phyloP scores from a whole-genome alignment of 2,888 invertebrate genomes.

The Tupiocoris notatus region DNA sequence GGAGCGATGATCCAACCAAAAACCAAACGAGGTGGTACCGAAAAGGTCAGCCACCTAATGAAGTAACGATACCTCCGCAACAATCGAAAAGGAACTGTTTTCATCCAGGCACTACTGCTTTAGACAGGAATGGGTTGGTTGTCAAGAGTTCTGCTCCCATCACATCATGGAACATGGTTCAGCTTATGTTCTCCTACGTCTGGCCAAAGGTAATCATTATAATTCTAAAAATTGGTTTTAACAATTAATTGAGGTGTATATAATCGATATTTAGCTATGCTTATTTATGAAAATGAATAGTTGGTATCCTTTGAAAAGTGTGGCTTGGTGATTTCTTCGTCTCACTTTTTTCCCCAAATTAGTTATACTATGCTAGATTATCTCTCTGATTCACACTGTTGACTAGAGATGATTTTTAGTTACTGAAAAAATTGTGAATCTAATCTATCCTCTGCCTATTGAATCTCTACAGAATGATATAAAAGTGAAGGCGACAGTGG shows the following conservation, averaged over 20 bases:
- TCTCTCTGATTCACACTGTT: too few species aligned
- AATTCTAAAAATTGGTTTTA: too few species aligned
- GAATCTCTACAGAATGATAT: slow-evolving; percentile 65
- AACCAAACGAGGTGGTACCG: slow-evolving; percentile 1
- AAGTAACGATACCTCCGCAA: slow-evolving; percentile 35
- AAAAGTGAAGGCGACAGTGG: slow-evolving; percentile 73
- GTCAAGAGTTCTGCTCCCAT: slow-evolving; percentile 61
- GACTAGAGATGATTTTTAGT: not conserved
- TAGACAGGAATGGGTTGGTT: slow-evolving; percentile 65
- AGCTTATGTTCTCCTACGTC: slow-evolving; percentile 85
- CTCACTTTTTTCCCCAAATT: too few species aligned
- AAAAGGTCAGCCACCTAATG: slow-evolving; percentile 15
- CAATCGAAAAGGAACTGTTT: slow-evolving; percentile 75
- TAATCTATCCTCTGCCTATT: not conserved
- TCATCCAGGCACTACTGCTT: slow-evolving; percentile 80
- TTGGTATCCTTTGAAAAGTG: too few species aligned
- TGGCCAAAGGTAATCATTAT: slow-evolving; percentile 97
- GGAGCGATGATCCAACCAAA: slow-evolving; percentile 13
- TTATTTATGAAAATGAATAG: too few species aligned
- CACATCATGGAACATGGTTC: slow-evolving; percentile 74
- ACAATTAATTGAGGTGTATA: too few species aligned
- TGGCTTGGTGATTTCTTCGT: not conserved
- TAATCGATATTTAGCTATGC: too few species aligned
- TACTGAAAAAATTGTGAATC: not conserved
- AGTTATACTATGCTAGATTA: too few species aligned